Conservation (phyloP, 2,888 invertebrate species). For the Pyralis farinalis region DNA sequence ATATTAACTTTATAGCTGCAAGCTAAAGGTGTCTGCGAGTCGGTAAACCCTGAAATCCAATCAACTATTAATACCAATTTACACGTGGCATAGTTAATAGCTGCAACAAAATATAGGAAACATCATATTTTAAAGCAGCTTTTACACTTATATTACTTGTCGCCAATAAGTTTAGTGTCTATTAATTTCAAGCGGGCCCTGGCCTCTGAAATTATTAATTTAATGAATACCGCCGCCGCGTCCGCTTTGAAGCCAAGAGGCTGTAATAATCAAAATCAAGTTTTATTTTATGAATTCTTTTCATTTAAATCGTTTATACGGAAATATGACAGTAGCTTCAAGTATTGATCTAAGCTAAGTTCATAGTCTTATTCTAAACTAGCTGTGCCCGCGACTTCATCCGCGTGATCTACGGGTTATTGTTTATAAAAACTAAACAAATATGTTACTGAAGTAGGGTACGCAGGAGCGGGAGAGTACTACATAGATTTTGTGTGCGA, state of each 20-base stretch:
- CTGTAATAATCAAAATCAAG: constrained; percentile 38
- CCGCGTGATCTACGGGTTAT: too few relatives aligned
- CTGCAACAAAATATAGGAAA: not conserved
- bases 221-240: constrained; percentile 30
- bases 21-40: not conserved
- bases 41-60: not conserved
- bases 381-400: too few relatives aligned
- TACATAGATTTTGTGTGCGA: too few relatives aligned
- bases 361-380: too few relatives aligned
- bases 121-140: constrained; percentile 8
- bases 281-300: constrained; percentile 34
- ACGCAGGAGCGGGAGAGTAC: too few relatives aligned
- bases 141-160: constrained; percentile 11
- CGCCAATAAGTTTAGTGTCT: constrained; percentile 12
- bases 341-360: too few relatives aligned
- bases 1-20: not conserved
- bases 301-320: constrained; percentile 1
- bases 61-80: not conserved
- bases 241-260: constrained; percentile 36
- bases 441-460: too few relatives aligned
- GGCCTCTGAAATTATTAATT: constrained; percentile 41
- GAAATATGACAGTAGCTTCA: not conserved
- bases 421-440: too few relatives aligned
- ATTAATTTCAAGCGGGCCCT: constrained; percentile 12
- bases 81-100: not conserved